Conservation (phyloP, 2,113 vertebrate genomes). For the Lates calcarifer region DNA sequence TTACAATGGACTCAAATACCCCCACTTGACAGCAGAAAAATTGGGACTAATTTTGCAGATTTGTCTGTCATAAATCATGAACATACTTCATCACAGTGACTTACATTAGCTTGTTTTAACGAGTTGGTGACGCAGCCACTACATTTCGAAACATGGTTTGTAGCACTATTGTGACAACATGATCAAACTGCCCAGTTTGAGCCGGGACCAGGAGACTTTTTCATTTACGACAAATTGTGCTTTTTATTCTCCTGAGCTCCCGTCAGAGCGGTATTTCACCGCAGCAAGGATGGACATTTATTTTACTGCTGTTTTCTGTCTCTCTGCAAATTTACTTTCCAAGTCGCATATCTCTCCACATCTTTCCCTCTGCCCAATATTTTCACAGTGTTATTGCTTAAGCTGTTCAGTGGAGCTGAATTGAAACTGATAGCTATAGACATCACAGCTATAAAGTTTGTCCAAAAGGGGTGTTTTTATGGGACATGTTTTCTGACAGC, state of each 20-base stretch:
- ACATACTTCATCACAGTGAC: not conserved
- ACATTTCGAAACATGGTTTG: conserved; percentile 23
- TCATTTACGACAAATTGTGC: conserved; percentile 41
- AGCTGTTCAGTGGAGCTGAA: conserved; percentile 8
- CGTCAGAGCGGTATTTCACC: conserved; percentile 28
- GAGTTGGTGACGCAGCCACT: conserved; percentile 30
- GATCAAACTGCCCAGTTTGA: conserved; percentile 51
- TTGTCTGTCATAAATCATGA: not conserved
- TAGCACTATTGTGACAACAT: conserved; percentile 50
- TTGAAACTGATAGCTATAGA: conserved; percentile 37
- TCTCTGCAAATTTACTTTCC: conserved; percentile 58
- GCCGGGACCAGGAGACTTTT: conserved; percentile 38
- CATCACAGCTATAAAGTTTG: conserved; percentile 41
- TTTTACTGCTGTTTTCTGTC: conserved; percentile 12
- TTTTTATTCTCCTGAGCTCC: conserved; percentile 41
- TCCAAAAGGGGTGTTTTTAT: conserved; percentile 13
- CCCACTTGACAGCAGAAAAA: not conserved
- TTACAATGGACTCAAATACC: not conserved
- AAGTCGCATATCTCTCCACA: conserved; percentile 42
- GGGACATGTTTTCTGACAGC: conserved; percentile 32
- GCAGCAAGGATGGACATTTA: conserved; percentile 26
- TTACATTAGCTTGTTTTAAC: conserved; percentile 45
- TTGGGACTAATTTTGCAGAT: not conserved
- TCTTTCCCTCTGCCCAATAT: conserved; percentile 30
- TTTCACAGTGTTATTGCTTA: conserved; percentile 55